Percentiles rank a stretch among this genome's conserved stretches.
These are phyloP conservation scores for Phrynosoma platyrhinos DNA, from an alignment of 2,113 vertebrate genomes.

Conservation along the genomic window DNA sequence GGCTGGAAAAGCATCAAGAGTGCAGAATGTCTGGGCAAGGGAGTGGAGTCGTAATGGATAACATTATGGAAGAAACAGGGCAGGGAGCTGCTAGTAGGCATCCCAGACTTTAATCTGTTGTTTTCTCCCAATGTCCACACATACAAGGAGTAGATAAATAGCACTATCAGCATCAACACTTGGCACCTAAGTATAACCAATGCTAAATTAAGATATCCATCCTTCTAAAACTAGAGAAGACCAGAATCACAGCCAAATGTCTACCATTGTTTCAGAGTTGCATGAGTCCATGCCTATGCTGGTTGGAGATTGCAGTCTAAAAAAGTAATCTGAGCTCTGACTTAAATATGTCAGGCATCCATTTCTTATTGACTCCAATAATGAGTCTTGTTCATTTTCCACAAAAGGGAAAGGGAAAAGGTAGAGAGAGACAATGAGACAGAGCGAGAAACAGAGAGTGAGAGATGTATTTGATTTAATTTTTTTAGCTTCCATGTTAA, in stretches of 20 bases:
- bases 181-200: not conserved
- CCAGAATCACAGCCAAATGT: not conserved
- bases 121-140: not conserved
- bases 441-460: too few species aligned
- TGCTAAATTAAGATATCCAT: not conserved
- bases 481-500: too few species aligned
- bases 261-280: not conserved
- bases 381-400: not conserved
- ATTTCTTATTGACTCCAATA: not conserved
- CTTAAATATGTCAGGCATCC: not conserved
- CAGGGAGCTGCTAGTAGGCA: not conserved
- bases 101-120: not conserved
- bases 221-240: not conserved
- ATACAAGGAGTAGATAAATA: not conserved
- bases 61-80: not conserved
- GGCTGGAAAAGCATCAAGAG: not conserved
- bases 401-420: not conserved
- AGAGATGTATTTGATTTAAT: too few species aligned
- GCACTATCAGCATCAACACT: not conserved
- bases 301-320: too few species aligned
- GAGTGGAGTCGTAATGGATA: not conserved
- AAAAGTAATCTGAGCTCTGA: not conserved
- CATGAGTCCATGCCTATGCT: too few species aligned
- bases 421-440: too few species aligned
- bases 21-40: not conserved